Evolutionary conservation across 2,113 vertebrate genomes (phyloP).

Genomic region (Actenoides lindsayi): DNA sequence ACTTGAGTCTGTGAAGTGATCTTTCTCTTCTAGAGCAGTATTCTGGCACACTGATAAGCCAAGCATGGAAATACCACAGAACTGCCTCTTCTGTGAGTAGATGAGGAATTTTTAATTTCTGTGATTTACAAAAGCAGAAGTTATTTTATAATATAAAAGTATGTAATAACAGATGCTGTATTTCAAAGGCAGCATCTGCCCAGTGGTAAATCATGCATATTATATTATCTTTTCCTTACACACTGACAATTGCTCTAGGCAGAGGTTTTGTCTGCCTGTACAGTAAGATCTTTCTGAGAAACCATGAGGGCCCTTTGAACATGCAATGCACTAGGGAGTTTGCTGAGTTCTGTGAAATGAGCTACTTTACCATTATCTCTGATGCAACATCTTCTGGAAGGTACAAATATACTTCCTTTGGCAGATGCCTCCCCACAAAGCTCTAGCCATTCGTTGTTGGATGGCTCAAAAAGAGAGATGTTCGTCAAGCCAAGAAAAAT

Average conservation of each 20-base stretch:
- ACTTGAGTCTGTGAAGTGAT: background rate
- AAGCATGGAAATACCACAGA: background rate
- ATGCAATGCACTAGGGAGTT: constrained; percentile 5
- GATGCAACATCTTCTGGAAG: constrained; percentile 45
- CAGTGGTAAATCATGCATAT: background rate
- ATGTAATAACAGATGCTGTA: background rate
- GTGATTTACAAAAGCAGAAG: background rate
- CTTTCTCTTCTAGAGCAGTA: background rate
- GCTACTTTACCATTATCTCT: constrained; percentile 11
- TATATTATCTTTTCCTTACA: background rate
- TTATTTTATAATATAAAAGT: background rate
- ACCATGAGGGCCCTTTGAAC: background rate
- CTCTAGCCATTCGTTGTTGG: constrained; percentile 3
- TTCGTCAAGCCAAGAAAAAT: constrained; percentile 65
- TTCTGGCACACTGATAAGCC: background rate
- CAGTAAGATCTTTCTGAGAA: constrained; percentile 34
- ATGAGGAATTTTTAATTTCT: background rate
- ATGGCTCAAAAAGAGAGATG: background rate
- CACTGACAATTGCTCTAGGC: background rate
- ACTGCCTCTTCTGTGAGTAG: background rate
- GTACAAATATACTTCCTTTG: background rate
- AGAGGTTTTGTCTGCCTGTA: constrained; percentile 1
- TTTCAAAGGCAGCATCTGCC: background rate
- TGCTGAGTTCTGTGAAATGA: constrained; percentile 24
- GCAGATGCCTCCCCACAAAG: background rate